phyloP scores from a whole-genome alignment of 2,797 vertebrate species.

The Malacoctenus gilli region DNA sequence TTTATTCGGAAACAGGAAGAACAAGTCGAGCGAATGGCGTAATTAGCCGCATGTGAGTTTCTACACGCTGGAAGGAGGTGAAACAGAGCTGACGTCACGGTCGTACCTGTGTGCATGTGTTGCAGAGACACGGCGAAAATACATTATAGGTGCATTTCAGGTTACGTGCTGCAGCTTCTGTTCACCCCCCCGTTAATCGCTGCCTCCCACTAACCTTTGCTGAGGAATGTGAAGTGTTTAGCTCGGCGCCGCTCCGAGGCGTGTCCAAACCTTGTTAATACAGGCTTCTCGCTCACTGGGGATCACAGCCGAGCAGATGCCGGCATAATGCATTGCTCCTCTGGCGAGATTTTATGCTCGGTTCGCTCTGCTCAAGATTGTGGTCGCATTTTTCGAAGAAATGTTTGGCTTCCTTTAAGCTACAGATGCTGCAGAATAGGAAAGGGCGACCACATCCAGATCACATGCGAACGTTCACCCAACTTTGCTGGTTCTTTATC shows the following conservation, averaged over 20 bases:
- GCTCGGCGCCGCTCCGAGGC: constrained; percentile 48
- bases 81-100: neutral
- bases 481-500: neutral
- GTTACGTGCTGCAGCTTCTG: constrained; percentile 21
- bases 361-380: constrained; percentile 16
- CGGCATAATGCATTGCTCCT: constrained; percentile 36
- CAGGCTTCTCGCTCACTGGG: constrained; percentile 56
- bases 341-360: constrained; percentile 36
- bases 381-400: constrained; percentile 20
- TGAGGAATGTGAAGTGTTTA: constrained; percentile 69
- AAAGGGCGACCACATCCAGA: constrained; percentile 8
- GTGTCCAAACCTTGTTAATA: constrained; percentile 68
- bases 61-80: constrained; percentile 9
- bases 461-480: neutral
- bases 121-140: constrained; percentile 14
- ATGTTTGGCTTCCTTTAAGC: constrained; percentile 11
- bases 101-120: constrained; percentile 1
- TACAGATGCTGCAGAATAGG: constrained; percentile 2
- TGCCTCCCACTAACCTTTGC: constrained; percentile 48
- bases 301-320: constrained; percentile 57
- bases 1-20: constrained; percentile 9
- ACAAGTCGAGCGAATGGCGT: neutral
- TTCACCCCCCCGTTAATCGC: neutral
- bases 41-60: constrained; percentile 14
- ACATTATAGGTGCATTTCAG: constrained; percentile 19